Evolutionary conservation across 1,140 invertebrate species (phyloP), one percentile per base, ranked within the genome.

Genomic region (Eueides isabella): DNA sequence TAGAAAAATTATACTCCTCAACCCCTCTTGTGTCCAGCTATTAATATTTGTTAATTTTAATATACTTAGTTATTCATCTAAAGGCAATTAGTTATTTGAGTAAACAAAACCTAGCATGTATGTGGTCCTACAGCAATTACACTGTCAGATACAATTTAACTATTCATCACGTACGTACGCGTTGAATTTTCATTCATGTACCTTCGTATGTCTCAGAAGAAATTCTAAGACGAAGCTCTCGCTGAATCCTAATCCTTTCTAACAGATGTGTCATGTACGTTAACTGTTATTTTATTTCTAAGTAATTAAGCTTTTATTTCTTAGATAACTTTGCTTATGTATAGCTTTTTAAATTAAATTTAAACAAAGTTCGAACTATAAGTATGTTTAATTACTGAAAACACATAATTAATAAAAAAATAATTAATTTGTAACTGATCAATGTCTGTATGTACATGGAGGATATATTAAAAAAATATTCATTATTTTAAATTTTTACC

Each of bases 241-340:
- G 5, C 29, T 63, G 61, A 63, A 63, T 63, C 30, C 19, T 31
- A 63, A 63, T 63, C 61, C 29, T 23, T 30, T 19, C 14, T 63
- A 63, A 63, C 61, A 63, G 61, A 63, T 63, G 61, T 63, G 61
- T 63, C 61, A 63, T 63, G 61, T 30, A 19, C 19, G 2, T 55
- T 55, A 26, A 55, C 48, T 26, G 48, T 55, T 55, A 4, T 26
- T 26, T 55, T 55, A 19, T 23, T 48, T 2, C 16, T 48, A 7
- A 23, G 41, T 6, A 48, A 48, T n/a, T 5, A 16, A 38, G 35
- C 1, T 16, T 16, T 5, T 38, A 38, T 38, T 38, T 38, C 35
- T 38, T 38, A 12, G 35, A 5, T 38, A 38, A 14, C 4, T 38
- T 38, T 38, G 14, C 12, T 38, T 38, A 16, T 38, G 1, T 16